phyloP scores from a whole-genome alignment of 2,888 invertebrate genomes.

The Amiota communis region DNA sequence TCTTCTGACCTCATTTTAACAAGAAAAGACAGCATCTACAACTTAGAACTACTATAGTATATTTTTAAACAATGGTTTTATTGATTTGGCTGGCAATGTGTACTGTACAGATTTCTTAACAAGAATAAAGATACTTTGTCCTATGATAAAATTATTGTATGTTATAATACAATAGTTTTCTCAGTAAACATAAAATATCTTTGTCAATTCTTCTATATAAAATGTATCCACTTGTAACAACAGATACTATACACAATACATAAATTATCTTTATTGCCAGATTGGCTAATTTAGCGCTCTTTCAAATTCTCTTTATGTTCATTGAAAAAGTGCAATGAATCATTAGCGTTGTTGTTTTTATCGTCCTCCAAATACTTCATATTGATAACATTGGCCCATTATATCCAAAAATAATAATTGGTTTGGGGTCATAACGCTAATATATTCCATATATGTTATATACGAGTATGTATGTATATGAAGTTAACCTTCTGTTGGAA shows the following conservation, averaged over 20 bases:
- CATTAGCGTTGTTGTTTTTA: conserved; percentile 38
- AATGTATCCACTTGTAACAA: conserved; percentile 1
- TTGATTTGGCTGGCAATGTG: no score
- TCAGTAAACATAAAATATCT: no score
- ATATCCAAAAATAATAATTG: conserved; percentile 19
- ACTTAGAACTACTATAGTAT: no score
- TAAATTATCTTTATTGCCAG: conserved; percentile 49
- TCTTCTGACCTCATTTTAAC: no score
- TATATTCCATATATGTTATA: conserved; percentile 32
- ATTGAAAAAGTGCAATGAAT: conserved; percentile 43
- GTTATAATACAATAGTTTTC: no score
- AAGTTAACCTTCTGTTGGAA: conserved; percentile 14
- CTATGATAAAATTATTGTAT: no score
- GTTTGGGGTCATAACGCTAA: no score
- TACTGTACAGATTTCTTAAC: no score
- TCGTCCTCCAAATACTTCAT: conserved; percentile 48
- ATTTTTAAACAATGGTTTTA: no score
- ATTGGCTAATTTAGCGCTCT: conserved; percentile 15
- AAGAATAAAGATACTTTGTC: no score
- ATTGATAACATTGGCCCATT: conserved; percentile 56
- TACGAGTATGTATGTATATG: conserved; percentile 56
- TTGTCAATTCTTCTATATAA: no score
- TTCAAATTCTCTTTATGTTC: conserved; percentile 4
- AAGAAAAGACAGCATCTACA: no score
- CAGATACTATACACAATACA: conserved; percentile 4